A percentile compares a stretch with the other conserved stretches of the same genome.
phyloP scores from a whole-genome alignment of 2,888 invertebrate genomes.

The Proisotoma minuta region DNA sequence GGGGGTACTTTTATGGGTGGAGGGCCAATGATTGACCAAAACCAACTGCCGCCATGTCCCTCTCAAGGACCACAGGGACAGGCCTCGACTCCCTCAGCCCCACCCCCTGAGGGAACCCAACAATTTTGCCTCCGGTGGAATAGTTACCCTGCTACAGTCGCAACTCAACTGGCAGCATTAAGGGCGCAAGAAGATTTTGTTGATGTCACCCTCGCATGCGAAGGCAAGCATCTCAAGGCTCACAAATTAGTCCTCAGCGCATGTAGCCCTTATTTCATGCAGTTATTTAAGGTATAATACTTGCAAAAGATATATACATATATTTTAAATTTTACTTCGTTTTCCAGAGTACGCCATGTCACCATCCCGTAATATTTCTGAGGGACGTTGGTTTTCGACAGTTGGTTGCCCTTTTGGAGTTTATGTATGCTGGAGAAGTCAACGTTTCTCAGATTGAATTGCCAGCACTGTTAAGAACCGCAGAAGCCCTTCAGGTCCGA shows the following conservation, averaged over 20 bases:
- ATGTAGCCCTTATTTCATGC: conserved; percentile 83
- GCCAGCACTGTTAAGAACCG: conserved; percentile 85
- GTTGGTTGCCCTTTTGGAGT: conserved; percentile 71
- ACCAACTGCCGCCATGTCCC: too few species aligned
- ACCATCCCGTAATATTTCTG: conserved; percentile 80
- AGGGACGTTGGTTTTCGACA: conserved; percentile 75
- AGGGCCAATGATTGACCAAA: background rate
- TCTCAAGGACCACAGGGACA: background rate
- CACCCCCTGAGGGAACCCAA: conserved; percentile 53
- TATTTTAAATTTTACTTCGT: background rate
- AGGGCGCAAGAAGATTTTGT: conserved; percentile 82
- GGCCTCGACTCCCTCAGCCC: background rate
- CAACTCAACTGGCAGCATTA: conserved; percentile 77
- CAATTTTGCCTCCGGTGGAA: conserved; percentile 87
- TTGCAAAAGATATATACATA: background rate
- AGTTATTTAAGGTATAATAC: conserved; percentile 70
- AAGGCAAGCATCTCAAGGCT: conserved; percentile 74
- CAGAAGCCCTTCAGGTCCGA: conserved; percentile 83
- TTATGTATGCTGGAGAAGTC: conserved; percentile 81
- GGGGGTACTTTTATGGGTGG: too few species aligned
- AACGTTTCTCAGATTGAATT: conserved; percentile 87
- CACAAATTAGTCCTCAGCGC: conserved; percentile 77
- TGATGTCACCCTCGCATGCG: conserved; percentile 81
- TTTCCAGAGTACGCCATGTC: conserved; percentile 71
- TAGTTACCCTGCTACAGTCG: conserved; percentile 76